Evolutionary conservation across 2,888 invertebrate genomes (phyloP).

Genomic region (Yponomeuta evonymella): DNA sequence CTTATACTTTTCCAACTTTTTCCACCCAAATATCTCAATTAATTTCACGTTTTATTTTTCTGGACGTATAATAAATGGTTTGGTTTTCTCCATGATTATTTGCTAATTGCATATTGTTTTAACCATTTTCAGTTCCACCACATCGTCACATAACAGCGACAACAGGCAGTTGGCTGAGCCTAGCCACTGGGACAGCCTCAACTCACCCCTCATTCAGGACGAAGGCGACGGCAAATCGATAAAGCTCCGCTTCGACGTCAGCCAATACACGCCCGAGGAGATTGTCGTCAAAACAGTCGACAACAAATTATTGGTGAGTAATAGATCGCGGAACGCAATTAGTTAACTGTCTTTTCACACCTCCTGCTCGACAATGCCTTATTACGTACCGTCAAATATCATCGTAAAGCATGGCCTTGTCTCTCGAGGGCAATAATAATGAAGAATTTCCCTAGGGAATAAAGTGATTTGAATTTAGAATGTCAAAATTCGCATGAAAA

Average conservation of each 20-base stretch:
- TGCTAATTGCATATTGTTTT: slow-evolving; percentile 1
- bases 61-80: not conserved
- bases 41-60: not conserved
- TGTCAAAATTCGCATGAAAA: no score
- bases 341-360: not conserved
- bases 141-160: slow-evolving; percentile 79
- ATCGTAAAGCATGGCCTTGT: no score
- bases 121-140: slow-evolving; percentile 72
- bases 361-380: no score
- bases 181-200: slow-evolving; percentile 89
- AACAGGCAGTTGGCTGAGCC: slow-evolving; percentile 77
- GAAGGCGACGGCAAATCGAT: slow-evolving; percentile 95
- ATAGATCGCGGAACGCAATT: not conserved
- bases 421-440: no score
- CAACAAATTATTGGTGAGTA: slow-evolving; percentile 93
- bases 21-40: no score
- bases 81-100: not conserved
- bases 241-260: slow-evolving; percentile 97
- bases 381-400: no score
- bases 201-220: slow-evolving; percentile 95
- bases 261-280: slow-evolving; percentile 97
- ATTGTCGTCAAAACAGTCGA: slow-evolving; percentile 99
- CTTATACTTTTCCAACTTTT: no score
- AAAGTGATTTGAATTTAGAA: no score
- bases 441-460: no score